Evolutionary conservation across 2,113 vertebrate species (phyloP).

Genomic region (Pipra filicauda): DNA sequence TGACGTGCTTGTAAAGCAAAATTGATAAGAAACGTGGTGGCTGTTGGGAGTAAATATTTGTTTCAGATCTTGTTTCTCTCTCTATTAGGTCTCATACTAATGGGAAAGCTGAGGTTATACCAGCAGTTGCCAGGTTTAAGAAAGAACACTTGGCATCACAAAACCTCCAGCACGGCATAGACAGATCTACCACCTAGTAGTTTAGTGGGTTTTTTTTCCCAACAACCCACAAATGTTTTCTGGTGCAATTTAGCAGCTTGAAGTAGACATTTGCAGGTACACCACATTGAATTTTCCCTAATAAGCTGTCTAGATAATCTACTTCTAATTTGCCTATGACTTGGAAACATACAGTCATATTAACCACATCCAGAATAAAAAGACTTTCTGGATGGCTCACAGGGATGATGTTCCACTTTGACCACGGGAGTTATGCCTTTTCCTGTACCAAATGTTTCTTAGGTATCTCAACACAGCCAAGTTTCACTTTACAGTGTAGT

Average conservation of each 20-base stretch:
- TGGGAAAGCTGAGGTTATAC: neutral
- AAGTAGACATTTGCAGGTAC: neutral
- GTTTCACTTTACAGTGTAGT: neutral
- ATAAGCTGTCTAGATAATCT: neutral
- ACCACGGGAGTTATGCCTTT: neutral
- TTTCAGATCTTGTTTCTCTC: neutral
- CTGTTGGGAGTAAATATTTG: neutral
- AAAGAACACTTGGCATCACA: neutral
- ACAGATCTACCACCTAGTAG: neutral
- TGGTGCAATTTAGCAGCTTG: neutral
- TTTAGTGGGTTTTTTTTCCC: neutral
- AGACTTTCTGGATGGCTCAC: accelerated
- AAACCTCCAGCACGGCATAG: neutral
- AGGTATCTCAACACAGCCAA: neutral
- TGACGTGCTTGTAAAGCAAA: neutral
- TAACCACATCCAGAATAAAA: neutral
- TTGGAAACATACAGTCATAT: neutral
- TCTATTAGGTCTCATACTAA: neutral
- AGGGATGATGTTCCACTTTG: neutral
- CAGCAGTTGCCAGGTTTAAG: neutral
- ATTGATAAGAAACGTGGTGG: neutral
- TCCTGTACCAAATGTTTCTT: neutral
- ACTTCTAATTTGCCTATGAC: neutral
- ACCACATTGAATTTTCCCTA: neutral
- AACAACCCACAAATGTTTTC: neutral